Conservation (phyloP, 2,797 vertebrate genomes). For the Dallia pectoralis region DNA sequence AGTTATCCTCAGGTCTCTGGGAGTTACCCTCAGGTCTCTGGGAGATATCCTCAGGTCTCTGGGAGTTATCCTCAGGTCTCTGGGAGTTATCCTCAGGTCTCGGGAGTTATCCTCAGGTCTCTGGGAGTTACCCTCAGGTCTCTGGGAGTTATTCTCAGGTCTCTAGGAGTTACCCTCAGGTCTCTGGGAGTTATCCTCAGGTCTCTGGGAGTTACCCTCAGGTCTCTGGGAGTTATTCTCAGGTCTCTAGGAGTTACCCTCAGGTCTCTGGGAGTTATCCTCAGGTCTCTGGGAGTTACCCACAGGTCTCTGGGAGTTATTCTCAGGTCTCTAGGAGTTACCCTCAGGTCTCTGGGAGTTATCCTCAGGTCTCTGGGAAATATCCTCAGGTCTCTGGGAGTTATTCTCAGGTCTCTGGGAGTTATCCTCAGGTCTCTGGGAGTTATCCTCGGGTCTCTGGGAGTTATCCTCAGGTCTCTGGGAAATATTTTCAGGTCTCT, state of each 20-base stretch:
- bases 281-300: not conserved
- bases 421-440: too few relatives aligned
- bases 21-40: too few relatives aligned
- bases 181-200: not conserved
- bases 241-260: not conserved
- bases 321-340: not conserved
- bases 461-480: too few relatives aligned
- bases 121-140: too few relatives aligned
- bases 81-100: too few relatives aligned
- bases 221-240: not conserved
- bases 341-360: not conserved
- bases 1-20: not conserved
- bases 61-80: not conserved
- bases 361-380: not conserved
- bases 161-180: too few relatives aligned
- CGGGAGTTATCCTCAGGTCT: not conserved
- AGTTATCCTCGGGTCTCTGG: not conserved
- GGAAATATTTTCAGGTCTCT: too few relatives aligned
- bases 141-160: not conserved
- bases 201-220: not conserved
- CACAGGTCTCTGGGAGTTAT: too few relatives aligned
- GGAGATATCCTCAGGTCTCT: too few relatives aligned
- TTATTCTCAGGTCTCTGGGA: not conserved
- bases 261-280: not conserved
- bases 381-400: not conserved